A percentile compares a stretch with the other conserved stretches of the same genome.
Evolutionary conservation across 2,797 vertebrate genomes (phyloP).

Genomic region (Zalophus californianus): DNA sequence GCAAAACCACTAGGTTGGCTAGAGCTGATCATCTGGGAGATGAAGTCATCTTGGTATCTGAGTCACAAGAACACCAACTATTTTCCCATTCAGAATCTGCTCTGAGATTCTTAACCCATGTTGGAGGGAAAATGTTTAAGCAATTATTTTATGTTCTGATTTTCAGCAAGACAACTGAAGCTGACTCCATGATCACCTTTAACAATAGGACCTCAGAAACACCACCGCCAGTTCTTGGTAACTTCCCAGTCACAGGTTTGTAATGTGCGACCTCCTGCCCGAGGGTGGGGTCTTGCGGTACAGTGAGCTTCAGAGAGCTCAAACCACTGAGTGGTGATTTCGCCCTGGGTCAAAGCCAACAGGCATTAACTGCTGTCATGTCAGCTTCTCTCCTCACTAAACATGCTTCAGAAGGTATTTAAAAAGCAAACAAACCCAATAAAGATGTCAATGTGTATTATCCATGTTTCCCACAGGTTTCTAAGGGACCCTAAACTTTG

Average conservation of each 20-base stretch:
- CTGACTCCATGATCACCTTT: background rate
- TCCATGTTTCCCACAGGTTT: background rate
- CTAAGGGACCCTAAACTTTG: background rate
- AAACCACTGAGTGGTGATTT: background rate
- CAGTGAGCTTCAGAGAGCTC: background rate
- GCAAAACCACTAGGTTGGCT: too few species aligned
- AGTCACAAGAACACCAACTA: background rate
- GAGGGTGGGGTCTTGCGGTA: background rate
- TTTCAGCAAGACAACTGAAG: background rate
- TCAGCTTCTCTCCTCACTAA: background rate
- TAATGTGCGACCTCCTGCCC: accelerated
- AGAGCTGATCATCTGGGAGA: background rate
- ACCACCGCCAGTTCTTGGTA: background rate
- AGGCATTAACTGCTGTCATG: background rate
- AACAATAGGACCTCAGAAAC: background rate
- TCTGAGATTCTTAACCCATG: background rate
- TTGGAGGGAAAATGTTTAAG: background rate
- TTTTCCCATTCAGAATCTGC: background rate
- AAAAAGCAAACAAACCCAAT: background rate
- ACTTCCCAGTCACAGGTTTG: background rate
- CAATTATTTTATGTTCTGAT: background rate
- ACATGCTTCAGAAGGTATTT: background rate
- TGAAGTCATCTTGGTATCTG: background rate
- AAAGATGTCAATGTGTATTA: background rate
- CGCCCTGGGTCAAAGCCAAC: background rate